phyloP scores from a whole-genome alignment of 2,888 invertebrate genomes.

The Acleris holmiana region DNA sequence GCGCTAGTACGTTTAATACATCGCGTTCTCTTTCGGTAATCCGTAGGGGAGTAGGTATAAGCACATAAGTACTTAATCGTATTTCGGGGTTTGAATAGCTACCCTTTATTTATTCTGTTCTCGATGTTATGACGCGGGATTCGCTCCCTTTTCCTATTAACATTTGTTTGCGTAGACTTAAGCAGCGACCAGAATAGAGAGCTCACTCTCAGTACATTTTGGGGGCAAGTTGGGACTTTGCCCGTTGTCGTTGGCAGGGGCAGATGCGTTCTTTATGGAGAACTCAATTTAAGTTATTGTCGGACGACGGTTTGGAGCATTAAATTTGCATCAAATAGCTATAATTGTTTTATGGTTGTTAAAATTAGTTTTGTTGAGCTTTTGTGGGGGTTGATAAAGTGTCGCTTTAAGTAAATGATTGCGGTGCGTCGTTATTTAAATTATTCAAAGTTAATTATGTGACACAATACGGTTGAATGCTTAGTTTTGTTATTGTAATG shows the following conservation, averaged over 20 bases:
- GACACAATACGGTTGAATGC: background rate
- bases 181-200: constrained; percentile 51
- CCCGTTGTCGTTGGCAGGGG: constrained; percentile 49
- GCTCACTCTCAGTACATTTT: constrained; percentile 49
- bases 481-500: background rate
- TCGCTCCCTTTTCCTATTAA: constrained; percentile 68
- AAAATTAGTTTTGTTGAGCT: constrained; percentile 42
- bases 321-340: constrained; percentile 75
- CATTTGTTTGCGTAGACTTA: constrained; percentile 75
- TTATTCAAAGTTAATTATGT: background rate
- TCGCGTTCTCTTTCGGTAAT: constrained; percentile 59
- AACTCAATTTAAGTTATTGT: constrained; percentile 59
- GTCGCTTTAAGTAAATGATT: constrained; percentile 27
- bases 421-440: constrained; percentile 5
- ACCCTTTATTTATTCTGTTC: constrained; percentile 78
- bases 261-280: constrained; percentile 59
- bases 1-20: constrained; percentile 40
- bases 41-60: constrained; percentile 72
- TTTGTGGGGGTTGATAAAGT: constrained; percentile 27
- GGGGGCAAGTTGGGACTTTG: constrained; percentile 50
- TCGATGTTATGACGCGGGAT: constrained; percentile 56
- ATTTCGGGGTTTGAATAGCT: constrained; percentile 71
- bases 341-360: constrained; percentile 72
- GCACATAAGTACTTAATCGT: constrained; percentile 83
- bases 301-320: constrained; percentile 55